Evolutionary conservation across 2,797 vertebrate genomes (phyloP), one percentile per base, ranked within the genome.

Genomic region (Hephaestus fuliginosus): DNA sequence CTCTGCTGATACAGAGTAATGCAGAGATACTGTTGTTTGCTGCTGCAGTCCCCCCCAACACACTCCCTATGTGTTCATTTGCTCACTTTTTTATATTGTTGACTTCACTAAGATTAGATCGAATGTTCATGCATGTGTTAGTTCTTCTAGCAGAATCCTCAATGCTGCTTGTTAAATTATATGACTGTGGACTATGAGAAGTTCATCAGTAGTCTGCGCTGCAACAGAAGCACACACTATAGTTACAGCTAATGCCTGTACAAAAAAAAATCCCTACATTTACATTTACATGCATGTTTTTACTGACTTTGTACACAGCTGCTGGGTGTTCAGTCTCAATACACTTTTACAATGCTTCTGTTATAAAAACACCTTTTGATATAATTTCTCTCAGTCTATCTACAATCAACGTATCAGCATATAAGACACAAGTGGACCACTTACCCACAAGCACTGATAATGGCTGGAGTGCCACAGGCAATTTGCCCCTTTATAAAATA

Each of bases 401-500:
- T 51, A 57, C 15, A 66, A 22, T 76, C 52, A 60, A 13, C 44
- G 63, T 28, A 11, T 7, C 65, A 33, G 13, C 14, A 58, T 30
- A 58, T 70, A 63, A 61, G 41, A 81, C 20, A 74, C 43, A 61
- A 41, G 55, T 67, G 60, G n/a, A 36, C 20, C 53, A 69, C 53
- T 76, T 48, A 41, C 65, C 53, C 52, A 56, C 48, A 43, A 17
- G 65, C 53, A 56, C 63, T 70, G 67, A 73, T 81, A 49, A 67
- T 66, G 49, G 39, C 49, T 13, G 2, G 17, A 78, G 33, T 14
- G 48, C 58, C 39, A 36, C 30, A 20, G 28, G 10, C 41, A 41
- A 73, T 75, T 55, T 44, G 22, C 25, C 39, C 62, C 64, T 82
- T 73, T 64, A 53, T 58, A 41, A 64, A 81, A 81, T 72, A 84